Evolutionary conservation across 2,888 invertebrate genomes (phyloP).

Genomic region (Branchellion lobata): DNA sequence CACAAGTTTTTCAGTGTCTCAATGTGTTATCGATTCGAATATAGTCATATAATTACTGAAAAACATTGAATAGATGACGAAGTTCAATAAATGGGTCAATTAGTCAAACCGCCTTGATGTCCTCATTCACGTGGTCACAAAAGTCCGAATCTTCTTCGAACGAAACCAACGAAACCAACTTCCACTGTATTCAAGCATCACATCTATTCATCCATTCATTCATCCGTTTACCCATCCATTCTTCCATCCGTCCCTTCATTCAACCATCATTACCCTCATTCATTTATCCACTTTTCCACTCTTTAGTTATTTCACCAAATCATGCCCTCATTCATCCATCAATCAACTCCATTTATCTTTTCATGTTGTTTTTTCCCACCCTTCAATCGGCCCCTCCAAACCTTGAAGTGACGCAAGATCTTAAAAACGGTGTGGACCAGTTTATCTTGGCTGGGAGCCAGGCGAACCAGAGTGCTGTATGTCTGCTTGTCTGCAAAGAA

Average conservation of each 20-base stretch:
- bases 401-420: constrained; percentile 52
- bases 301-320: not conserved
- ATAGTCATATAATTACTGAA: no score
- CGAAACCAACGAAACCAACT: not conserved
- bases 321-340: not conserved
- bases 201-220: no score
- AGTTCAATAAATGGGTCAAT: no score
- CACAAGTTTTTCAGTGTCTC: no score
- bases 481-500: constrained; percentile 54
- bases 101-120: not conserved
- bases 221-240: no score
- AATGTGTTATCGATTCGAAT: no score
- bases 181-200: not conserved
- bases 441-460: constrained; percentile 55
- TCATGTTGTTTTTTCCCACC: no score
- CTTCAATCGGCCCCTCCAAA: not conserved
- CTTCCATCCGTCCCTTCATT: no score
- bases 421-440: constrained; percentile 54
- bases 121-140: not conserved
- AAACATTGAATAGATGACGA: no score
- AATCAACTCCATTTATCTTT: no score
- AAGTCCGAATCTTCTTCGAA: not conserved
- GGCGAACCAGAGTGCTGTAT: constrained; percentile 54
- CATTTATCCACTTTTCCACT: not conserved
- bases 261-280: not conserved